Base-by-base conservation (phyloP, 2,113 vertebrate genomes). In the Columbina picui region DNA sequence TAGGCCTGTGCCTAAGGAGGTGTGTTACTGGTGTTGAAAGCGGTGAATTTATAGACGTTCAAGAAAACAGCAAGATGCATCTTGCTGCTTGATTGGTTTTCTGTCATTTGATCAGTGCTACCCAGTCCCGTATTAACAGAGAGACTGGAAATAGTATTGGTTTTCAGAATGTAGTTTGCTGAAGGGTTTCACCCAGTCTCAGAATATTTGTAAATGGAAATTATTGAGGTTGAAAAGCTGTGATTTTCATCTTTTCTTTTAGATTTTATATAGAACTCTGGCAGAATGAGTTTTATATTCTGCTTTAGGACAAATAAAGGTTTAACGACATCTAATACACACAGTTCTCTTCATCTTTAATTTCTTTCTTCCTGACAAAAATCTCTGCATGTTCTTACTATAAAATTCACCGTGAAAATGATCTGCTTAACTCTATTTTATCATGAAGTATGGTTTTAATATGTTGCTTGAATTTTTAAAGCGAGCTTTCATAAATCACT, bases 361-460 rank as follows among this genome's bases (percentile, higher is more conserved):
- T 52, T 60, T 32, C 43, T 77, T 81, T 22, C 78, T 32, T 11
- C n/a, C 52, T 70, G 41, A 68, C 79, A 93, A 57, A 91, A 86
- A 70, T 34, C 76, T 89, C 7, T 78, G 69, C 27, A 23, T 83
- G 74, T 86, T 68, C n/a, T 81, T 90, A 65, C 69, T 87, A 14
- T 86, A 84, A 94, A 88, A 80, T 78, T 80, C 71, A 29, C 49
- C 25, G 60, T 81, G 76, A 75, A 94, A 92, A 60, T 1, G 0
- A 4, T 70, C 89, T 75, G 80, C 53, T 87, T 93, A 92, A 89
- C 76, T 94, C 79, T 60, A 53, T 90, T 96, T 93, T 52, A 47
- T 60, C 1, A 21, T 95, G 93, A 96, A 77, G 52, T 89, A 96
- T 94, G 82, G 93, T 63, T 95, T 96, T 94, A 94, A 96, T 94